phyloP scores from a whole-genome alignment of 2,888 invertebrate species.

The Alitta virens region DNA sequence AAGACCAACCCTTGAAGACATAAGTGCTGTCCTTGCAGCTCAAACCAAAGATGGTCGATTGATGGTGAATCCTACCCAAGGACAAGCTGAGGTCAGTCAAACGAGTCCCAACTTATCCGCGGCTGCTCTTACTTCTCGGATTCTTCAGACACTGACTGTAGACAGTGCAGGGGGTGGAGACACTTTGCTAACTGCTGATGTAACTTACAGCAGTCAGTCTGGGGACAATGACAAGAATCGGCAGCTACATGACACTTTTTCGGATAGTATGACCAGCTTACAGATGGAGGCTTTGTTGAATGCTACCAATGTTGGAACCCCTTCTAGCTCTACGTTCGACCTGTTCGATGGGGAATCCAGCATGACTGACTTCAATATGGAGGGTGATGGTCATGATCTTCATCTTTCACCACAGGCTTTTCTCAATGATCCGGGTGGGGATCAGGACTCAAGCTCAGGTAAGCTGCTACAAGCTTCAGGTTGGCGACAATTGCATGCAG shows the following conservation, averaged over 20 bases:
- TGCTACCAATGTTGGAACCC: constrained; percentile 38
- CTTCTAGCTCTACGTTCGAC: constrained; percentile 41
- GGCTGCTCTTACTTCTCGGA: constrained; percentile 32
- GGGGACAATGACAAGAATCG: constrained; percentile 52
- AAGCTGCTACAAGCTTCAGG: no score
- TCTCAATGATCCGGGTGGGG: constrained; percentile 9
- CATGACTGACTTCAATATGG: constrained; percentile 49
- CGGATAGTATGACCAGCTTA: constrained; percentile 41
- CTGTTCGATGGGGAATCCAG: constrained; percentile 53
- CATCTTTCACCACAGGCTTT: constrained; percentile 49
- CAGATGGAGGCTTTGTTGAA: constrained; percentile 50
- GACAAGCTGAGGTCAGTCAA: constrained; percentile 32
- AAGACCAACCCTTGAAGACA: no score
- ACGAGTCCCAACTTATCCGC: constrained; percentile 43
- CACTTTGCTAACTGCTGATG: constrained; percentile 10
- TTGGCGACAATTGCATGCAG: no score
- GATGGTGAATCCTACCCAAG: not conserved
- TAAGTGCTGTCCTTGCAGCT: no score
- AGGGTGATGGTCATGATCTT: constrained; percentile 36
- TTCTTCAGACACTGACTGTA: constrained; percentile 41
- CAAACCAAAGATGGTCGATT: no score
- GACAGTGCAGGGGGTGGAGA: constrained; percentile 26
- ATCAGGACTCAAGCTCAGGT: no score
- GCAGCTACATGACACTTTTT: constrained; percentile 50
- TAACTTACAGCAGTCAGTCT: no score